Evolutionary conservation across 2,888 invertebrate species (phyloP).

Genomic region (Chrysotoxum bicinctum): DNA sequence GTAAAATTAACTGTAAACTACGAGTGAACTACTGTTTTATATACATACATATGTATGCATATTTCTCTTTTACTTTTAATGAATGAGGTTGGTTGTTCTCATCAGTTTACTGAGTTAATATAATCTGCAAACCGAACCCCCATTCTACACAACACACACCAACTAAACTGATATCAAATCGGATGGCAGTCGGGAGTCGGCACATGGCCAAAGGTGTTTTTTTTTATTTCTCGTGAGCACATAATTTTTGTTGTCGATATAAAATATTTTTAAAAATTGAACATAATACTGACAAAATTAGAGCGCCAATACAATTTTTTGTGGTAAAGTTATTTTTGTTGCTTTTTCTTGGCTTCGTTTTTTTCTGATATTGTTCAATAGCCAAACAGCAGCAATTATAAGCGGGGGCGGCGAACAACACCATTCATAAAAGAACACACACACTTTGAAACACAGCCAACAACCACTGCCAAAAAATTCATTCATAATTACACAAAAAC

Average conservation of each 20-base stretch:
- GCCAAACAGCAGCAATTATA: conserved; percentile 14
- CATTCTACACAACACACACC: background rate
- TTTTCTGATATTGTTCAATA: conserved; percentile 30
- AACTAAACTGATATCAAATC: background rate
- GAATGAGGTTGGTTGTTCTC: conserved; percentile 54
- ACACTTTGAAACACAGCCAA: conserved; percentile 23
- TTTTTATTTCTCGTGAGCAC: conserved; percentile 11
- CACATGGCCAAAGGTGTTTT: conserved; percentile 61
- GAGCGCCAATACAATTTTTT: conserved; percentile 51
- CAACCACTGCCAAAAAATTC: conserved; percentile 57
- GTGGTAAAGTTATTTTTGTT: conserved; percentile 15
- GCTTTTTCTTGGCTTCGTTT: background rate
- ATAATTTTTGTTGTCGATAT: conserved; percentile 1
- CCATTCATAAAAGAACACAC: conserved; percentile 67
- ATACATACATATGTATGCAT: background rate
- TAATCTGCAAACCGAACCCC: background rate
- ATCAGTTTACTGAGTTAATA: conserved; percentile 17
- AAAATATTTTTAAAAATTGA: conserved; percentile 34
- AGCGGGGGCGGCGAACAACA: conserved; percentile 58
- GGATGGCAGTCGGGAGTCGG: background rate
- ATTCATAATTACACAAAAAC: conserved; percentile 70
- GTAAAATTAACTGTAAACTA: conserved; percentile 10
- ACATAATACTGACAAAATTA: conserved; percentile 46
- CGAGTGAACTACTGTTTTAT: conserved; percentile 5
- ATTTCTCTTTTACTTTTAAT: conserved; percentile 16